These are phyloP conservation scores for Pentamera pediparva DNA, from an alignment of 53 echinoderm and acorn worm species.

Conservation along the genomic window DNA sequence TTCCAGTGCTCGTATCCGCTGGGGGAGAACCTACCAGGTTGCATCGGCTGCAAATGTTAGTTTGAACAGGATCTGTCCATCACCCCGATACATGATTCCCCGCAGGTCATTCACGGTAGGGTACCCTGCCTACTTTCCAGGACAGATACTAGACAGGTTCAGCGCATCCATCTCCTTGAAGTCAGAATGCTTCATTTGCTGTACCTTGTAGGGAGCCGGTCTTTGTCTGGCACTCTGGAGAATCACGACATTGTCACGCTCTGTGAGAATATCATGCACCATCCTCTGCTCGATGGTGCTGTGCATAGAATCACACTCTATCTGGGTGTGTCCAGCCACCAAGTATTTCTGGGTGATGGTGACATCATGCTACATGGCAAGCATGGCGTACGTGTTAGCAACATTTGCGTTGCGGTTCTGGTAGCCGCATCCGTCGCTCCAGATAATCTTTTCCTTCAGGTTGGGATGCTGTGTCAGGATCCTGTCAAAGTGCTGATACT, in stretches of 20 bases:
- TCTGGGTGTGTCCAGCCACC: slow-evolving; percentile 30
- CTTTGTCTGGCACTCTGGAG: slow-evolving; percentile 4
- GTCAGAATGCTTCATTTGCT: slow-evolving; percentile 9
- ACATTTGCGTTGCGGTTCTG: slow-evolving; percentile 25
- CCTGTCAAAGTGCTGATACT: slow-evolving; percentile 20
- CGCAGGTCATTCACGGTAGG: slow-evolving; percentile 17
- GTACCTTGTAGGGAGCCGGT: not conserved
- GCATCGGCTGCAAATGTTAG: not conserved
- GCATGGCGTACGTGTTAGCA: not conserved
- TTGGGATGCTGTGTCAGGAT: not conserved
- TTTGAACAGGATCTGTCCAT: not conserved
- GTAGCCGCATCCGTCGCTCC: slow-evolving; percentile 41
- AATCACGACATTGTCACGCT: slow-evolving; percentile 23
- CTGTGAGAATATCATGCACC: slow-evolving; percentile 13
- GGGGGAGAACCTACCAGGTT: slow-evolving; percentile 6
- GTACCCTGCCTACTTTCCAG: slow-evolving; percentile 25
- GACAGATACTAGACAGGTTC: not conserved
- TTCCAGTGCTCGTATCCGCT: not conserved
- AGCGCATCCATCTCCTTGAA: slow-evolving; percentile 1
- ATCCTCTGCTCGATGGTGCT: slow-evolving; percentile 14
- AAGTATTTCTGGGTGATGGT: slow-evolving; percentile 26
- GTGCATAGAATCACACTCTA: slow-evolving; percentile 31
- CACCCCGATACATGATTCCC: not conserved
- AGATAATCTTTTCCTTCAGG: not conserved
- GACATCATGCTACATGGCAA: not conserved